phyloP scores from a whole-genome alignment of 2,888 invertebrate genomes.

The Fabriciana adippe region DNA sequence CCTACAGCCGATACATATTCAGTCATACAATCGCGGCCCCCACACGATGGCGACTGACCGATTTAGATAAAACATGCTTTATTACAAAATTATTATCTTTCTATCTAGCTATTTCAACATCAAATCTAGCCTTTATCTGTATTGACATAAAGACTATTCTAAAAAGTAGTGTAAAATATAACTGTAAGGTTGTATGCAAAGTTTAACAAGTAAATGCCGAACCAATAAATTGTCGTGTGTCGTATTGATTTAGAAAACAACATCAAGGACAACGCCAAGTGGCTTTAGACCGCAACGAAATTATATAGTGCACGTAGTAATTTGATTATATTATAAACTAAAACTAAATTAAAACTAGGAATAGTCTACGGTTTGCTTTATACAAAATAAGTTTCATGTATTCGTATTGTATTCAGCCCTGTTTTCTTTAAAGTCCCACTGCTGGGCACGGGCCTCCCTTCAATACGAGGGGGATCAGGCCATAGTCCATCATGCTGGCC shows the following conservation, averaged over 20 bases:
- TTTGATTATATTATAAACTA: conserved; percentile 1
- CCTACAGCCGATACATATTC: conserved; percentile 58
- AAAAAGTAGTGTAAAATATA: conserved; percentile 17
- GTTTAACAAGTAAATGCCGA: conserved; percentile 61
- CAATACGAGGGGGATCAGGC: too few species aligned
- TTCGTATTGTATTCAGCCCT: too few species aligned
- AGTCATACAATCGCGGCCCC: conserved; percentile 64
- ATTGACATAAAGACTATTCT: conserved; percentile 27
- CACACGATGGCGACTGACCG: conserved; percentile 69
- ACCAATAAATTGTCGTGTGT: conserved; percentile 59
- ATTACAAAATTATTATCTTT: conserved; percentile 44
- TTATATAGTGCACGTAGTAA: neutral
- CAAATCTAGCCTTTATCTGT: conserved; percentile 26
- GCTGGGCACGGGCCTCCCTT: too few species aligned
- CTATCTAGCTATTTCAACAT: conserved; percentile 19
- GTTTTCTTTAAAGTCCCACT: too few species aligned
- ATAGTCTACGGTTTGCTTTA: too few species aligned
- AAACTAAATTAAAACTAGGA: neutral
- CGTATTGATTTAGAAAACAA: conserved; percentile 59
- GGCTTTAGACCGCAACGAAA: conserved; percentile 10
- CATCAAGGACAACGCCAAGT: conserved; percentile 51
- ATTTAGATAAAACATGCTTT: conserved; percentile 65
- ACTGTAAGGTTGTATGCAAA: conserved; percentile 55
- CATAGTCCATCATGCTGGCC: too few species aligned
- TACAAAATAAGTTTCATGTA: too few species aligned